phyloP scores from a whole-genome alignment of 2,113 vertebrate species.

The Prionailurus viverrinus region DNA sequence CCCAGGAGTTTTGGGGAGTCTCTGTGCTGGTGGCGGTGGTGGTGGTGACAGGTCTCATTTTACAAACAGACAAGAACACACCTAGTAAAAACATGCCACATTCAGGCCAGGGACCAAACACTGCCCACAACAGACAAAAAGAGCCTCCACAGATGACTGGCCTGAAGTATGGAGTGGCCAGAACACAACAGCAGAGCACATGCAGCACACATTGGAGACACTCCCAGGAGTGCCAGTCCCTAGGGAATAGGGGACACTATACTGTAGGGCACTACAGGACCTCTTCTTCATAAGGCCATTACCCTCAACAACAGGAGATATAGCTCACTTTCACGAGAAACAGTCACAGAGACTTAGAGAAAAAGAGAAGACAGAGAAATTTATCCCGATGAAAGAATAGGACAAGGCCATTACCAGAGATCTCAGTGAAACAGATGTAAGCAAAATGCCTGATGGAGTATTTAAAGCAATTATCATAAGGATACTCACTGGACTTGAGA shows the following conservation, averaged over 20 bases:
- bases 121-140: not conserved
- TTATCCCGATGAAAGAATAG: not conserved
- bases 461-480: not conserved
- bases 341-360: not conserved
- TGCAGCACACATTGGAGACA: not conserved
- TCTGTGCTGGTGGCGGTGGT: not conserved
- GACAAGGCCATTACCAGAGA: not conserved
- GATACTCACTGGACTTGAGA: not conserved
- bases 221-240: not conserved
- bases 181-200: not conserved
- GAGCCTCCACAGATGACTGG: not conserved
- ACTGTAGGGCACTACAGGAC: not conserved
- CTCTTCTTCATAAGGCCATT: not conserved
- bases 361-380: not conserved
- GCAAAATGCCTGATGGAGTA: not conserved
- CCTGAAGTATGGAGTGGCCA: not conserved
- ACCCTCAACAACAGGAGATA: not conserved
- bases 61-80: not conserved
- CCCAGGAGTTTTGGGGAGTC: not conserved
- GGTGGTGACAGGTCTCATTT: not conserved
- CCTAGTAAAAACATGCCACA: not conserved
- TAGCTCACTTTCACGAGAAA: not conserved
- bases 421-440: not conserved
- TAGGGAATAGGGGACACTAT: not conserved
- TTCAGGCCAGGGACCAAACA: not conserved